Evolutionary conservation across 2,113 vertebrate genomes (phyloP), one percentile per base, ranked within the genome.

Genomic region (Gasterosteus aculeatus): DNA sequence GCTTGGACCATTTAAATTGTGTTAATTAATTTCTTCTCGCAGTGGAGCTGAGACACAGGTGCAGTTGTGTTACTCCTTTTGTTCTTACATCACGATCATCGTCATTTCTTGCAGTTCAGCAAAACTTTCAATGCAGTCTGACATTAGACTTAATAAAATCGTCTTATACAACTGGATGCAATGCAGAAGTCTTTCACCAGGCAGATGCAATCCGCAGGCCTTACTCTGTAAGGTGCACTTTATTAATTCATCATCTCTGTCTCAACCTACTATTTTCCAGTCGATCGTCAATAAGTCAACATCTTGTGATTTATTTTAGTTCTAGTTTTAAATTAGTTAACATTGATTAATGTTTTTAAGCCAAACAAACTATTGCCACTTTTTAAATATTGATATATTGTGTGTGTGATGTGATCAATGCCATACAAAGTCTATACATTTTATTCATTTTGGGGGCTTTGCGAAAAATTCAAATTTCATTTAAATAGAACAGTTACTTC

Each of bases 1-100:
- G 66, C 78, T 78, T 78, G 59, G 77, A 66, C 35, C 57, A 53
- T 74, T 83, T 84, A 84, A 85, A 84, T 77, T 87, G 78, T 72
- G 77, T 64, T 74, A 85, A 47, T 85, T 86, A 86, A 87, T 89
- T 78, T 78, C 10, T 49, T 78, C 72, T 80, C 85, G 60, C 85
- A 33, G 33, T 60, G 85, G 61, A 78, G 72, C 62, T 58, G 46
- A 81, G 80, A 81, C 74, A 76, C 53, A 71, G 70, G 73, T 38
- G 5, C 29, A 44, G 15, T 51, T 59, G 65, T 57, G 72, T 59
- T 35, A 33, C 7, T 22, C n/a, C 2, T 10, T 35, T 41, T 81
- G 63, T 85, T 83, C 77, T 41, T 51, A 49, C 60, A 73, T 73
- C 41, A 47, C 19, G 16, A 71, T 82, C 33, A 61, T 26, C 78